Evolutionary conservation across 2,113 vertebrate species (phyloP), one percentile per base, ranked within the genome.

Genomic region (Taxidea taxus): DNA sequence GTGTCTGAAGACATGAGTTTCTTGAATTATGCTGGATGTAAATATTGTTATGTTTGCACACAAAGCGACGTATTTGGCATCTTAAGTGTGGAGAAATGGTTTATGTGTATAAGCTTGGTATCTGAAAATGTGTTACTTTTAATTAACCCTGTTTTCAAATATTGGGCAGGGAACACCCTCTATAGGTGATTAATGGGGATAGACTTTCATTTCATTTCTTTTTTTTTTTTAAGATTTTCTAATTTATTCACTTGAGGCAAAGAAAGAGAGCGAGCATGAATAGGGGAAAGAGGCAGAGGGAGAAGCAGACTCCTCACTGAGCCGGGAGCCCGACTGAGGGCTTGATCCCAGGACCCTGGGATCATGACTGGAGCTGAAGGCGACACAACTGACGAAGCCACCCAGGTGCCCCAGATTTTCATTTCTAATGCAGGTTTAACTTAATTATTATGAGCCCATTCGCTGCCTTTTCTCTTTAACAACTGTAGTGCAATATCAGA

Each of bases 181-280:
- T 39, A 4, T 0, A 14, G 60, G 5, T 0, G 0, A 18, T 49
- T 90, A 10, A 16, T 12, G 2, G 1, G 0, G 37, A 20, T 14
- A 56, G 31, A 62, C 89, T 37, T 0, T 13, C 7, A 0, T 94
- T 87, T 80, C 27, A n/a, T 29, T 8, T 56, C 15, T 64, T 60
- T 27, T 60, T 62, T 64, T 62, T 31, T 34, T 64, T 34, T 7
- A 34, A 34, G 29, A 34, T 64, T 64, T 64, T 34, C 15, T 64
- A 64, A 64, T 15, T 64, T 64, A 64, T 64, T 34, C 29, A 64
- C 34, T 64, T 64, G 62, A 34, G 14, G 15, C 29, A 64, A 29
- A 64, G 62, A 31, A 31, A 64, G 62, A 64, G 60, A 14, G 62
- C 0, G 13, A 64, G 27, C 60, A 31, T 64, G 60, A 64, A 13